Percentiles rank a stretch among this genome's conserved stretches.
These are phyloP conservation scores for Scomber japonicus DNA, from an alignment of 2,113 vertebrate species.

Conservation along the genomic window DNA sequence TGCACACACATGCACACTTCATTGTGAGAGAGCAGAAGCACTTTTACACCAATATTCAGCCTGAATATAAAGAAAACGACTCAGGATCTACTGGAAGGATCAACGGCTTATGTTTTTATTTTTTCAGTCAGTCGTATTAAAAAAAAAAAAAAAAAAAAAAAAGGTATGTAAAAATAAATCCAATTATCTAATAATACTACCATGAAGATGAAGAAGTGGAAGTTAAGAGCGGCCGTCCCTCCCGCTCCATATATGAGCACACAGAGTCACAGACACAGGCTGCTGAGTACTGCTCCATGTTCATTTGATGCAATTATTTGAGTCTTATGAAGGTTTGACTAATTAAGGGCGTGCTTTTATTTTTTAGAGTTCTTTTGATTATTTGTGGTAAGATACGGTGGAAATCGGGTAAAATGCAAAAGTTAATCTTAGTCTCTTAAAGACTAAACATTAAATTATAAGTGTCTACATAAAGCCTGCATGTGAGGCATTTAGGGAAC, in stretches of 20 bases:
- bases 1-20: rapidly evolving
- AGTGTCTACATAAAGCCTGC: too few species aligned
- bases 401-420: neutral
- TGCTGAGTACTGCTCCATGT: neutral
- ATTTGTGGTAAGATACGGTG: neutral
- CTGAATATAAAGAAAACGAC: neutral
- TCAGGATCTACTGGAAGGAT: conserved; percentile 34
- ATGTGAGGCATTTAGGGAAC: too few species aligned
- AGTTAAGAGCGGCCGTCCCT: too few species aligned
- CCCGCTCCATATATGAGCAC: conserved; percentile 38
- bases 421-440: too few species aligned
- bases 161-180: conserved; percentile 36
- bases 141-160: too few species aligned
- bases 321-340: too few species aligned
- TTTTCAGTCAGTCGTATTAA: conserved; percentile 28
- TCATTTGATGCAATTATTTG: neutral
- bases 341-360: too few species aligned
- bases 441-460: too few species aligned
- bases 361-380: neutral
- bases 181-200: conserved; percentile 24
- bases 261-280: neutral
- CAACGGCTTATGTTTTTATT: conserved; percentile 53
- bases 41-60: too few species aligned
- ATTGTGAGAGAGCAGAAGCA: too few species aligned
- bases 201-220: conserved; percentile 30